A percentile compares a stretch with the other conserved stretches of the same genome.
These are phyloP conservation scores for Drosophila diplacantha DNA, from an alignment of 2,888 invertebrate species.

Conservation along the genomic window DNA sequence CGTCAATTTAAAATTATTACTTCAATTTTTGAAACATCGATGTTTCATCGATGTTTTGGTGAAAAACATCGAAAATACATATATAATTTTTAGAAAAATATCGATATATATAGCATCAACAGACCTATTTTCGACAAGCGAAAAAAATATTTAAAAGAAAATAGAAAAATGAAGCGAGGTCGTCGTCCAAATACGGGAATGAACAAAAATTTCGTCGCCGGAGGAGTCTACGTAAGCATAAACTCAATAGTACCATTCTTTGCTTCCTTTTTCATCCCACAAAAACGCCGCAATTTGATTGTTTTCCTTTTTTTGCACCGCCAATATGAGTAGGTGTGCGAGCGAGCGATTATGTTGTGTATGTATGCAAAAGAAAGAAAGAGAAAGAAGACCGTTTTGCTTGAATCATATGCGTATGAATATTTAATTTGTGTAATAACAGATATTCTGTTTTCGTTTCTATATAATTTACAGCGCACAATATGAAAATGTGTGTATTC, in stretches of 20 bases:
- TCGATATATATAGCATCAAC: no score
- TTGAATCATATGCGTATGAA: conserved; percentile 16
- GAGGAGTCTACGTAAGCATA: conserved; percentile 34
- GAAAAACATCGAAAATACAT: no score
- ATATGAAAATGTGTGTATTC: conserved; percentile 63
- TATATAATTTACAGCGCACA: conserved; percentile 73
- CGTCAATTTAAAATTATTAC: no score
- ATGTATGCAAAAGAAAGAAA: conserved; percentile 11
- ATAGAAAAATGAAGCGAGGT: conserved; percentile 20
- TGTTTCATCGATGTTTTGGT: no score
- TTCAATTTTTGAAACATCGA: no score
- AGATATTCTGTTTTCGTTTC: conserved; percentile 58
- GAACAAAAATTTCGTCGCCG: conserved; percentile 24
- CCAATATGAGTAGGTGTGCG: conserved; percentile 1
- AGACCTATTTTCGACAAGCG: neutral
- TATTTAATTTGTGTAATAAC: conserved; percentile 50
- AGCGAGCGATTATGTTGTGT: neutral
- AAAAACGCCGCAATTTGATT: conserved; percentile 9
- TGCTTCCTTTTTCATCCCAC: conserved; percentile 1
- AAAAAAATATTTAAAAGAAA: neutral
- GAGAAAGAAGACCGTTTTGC: conserved; percentile 23
- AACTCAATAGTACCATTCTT: neutral
- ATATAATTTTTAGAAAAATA: no score
- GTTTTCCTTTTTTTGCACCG: conserved; percentile 1
- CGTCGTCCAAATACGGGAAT: conserved; percentile 9